Percentiles rank a stretch among this genome's conserved stretches.
phyloP scores from a whole-genome alignment of 2,797 vertebrate genomes.

The Enteromius anoplus region DNA sequence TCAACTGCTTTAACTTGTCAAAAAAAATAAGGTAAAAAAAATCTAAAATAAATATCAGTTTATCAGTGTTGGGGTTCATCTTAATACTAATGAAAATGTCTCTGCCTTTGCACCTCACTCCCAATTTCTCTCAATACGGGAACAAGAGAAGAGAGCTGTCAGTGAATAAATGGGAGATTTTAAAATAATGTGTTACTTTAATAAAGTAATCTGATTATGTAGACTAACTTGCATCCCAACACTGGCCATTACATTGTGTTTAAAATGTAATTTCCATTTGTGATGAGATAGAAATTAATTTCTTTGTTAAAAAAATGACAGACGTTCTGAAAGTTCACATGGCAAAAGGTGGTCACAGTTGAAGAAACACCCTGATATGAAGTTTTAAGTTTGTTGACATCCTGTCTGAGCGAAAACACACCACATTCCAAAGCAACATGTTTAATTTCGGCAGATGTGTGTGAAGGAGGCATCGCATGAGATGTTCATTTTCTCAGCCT shows the following conservation, averaged over 20 bases:
- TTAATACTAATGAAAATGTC: no score
- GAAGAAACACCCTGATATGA: background rate
- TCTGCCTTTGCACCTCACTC: no score
- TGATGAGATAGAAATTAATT: background rate
- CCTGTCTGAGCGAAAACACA: background rate
- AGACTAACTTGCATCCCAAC: no score
- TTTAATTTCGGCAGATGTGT: slow-evolving; percentile 8
- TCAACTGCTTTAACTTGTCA: no score
- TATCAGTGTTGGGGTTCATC: no score
- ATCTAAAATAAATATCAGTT: background rate
- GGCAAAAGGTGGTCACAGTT: background rate
- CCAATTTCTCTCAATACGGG: no score
- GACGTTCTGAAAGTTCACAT: background rate
- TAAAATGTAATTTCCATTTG: background rate
- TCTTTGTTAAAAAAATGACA: background rate
- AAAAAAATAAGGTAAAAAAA: background rate
- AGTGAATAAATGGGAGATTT: no score
- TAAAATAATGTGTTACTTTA: no score
- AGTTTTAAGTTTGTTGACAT: background rate
- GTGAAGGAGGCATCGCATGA: background rate
- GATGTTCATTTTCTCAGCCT: background rate
- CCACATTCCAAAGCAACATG: background rate
- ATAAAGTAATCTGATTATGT: no score
- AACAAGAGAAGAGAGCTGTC: no score
- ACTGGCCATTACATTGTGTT: background rate